phyloP scores from a whole-genome alignment of 2,113 vertebrate genomes.

The Isichthys henryi region DNA sequence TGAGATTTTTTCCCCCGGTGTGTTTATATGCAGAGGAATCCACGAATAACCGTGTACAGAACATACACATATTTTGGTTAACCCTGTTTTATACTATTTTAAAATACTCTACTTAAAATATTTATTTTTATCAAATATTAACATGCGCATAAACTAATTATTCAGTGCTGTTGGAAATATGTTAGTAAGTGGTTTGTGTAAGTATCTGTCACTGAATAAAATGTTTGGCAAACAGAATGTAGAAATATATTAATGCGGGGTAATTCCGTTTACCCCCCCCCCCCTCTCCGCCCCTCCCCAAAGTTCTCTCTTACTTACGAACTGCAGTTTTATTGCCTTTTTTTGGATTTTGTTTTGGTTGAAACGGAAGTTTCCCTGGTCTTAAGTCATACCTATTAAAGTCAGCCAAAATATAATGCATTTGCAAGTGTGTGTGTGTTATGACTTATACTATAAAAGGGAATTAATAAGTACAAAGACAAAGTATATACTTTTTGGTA shows the following conservation, averaged over 20 bases:
- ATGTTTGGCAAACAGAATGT: neutral
- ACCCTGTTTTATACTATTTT: neutral
- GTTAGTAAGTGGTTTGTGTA: neutral
- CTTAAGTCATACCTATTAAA: no score
- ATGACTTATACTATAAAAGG: slow-evolving; percentile 1
- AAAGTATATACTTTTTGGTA: neutral
- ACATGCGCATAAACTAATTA: neutral
- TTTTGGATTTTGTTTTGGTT: neutral
- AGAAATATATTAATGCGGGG: neutral
- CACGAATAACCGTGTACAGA: neutral
- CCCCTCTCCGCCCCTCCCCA: neutral
- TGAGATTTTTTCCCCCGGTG: neutral
- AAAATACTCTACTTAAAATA: slow-evolving; percentile 9
- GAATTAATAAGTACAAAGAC: neutral
- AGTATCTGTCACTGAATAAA: neutral
- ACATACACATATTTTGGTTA: neutral
- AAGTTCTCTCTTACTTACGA: neutral
- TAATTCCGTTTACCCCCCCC: neutral
- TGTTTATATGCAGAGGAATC: neutral
- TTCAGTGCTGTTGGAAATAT: slow-evolving; percentile 4
- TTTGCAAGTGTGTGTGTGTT: neutral
- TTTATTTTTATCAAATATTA: slow-evolving; percentile 17
- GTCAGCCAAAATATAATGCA: neutral
- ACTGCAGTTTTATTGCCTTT: neutral
- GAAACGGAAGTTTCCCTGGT: neutral